Evolutionary conservation across 2,797 vertebrate species (phyloP), one percentile per base, ranked within the genome.

Genomic region (Takifugu rubripes): DNA sequence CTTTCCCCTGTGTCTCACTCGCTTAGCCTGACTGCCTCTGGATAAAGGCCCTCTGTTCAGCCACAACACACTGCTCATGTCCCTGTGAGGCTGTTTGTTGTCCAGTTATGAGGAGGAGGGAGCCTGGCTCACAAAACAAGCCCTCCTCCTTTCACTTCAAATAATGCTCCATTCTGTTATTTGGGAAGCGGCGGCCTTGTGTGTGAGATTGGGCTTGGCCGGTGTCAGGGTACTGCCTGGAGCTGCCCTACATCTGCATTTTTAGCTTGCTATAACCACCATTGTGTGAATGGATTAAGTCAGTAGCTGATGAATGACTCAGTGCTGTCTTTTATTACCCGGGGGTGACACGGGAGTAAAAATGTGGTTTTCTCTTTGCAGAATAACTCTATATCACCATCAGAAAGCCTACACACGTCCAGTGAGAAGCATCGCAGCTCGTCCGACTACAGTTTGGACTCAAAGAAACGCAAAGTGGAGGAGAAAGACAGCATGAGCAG

Each of bases 301-400:
- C 73, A 67, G 61, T 82, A 67, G 79, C 75, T 70, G 66, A 72
- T 72, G 68, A 80, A 64, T 84, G 64, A 75, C 56, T 78, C 69
- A 60, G 60, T 66, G 60, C 45, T 68, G 27, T 47, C 17, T 69
- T 72, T 79, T 53, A 64, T 6, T 48, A 2, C 17, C 40, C 52
- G 42, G 52, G 68, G 66, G 70, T 45, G 40, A 70, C 79, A 67
- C 51, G 65, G 47, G 71, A 68, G 75, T 81, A 54, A 82, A 71
- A 69, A 31, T 72, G 70, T 75, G 61, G 16, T 58, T 75, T 75
- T 64, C 52, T 54, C 26, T 52, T 2, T 56, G 75, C 58, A 98
- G 96, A 98, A 97, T 71, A 97, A 96, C 69, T 98, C 95, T 0
- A 93, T 98, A 70, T 98, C 96, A 0, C 96, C 96, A 8, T 95